Percentiles rank a stretch among this genome's conserved stretches.
These are phyloP conservation scores for Astropecten irregularis DNA, from an alignment of 53 echinoderm and acorn worm genomes.

Conservation along the genomic window DNA sequence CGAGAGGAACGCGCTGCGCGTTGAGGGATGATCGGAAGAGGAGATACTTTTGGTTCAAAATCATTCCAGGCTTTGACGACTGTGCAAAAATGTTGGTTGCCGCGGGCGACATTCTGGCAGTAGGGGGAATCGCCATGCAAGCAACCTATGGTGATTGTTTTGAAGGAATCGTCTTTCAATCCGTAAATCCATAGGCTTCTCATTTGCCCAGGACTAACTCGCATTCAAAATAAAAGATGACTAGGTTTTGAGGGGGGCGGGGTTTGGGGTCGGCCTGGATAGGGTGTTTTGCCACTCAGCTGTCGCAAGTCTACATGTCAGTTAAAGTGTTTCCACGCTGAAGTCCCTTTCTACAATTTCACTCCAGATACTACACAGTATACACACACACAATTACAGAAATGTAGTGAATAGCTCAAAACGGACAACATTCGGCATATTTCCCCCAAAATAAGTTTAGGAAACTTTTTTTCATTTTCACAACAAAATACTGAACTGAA, in stretches of 20 bases:
- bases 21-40: slow-evolving; percentile 53
- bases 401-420: no score
- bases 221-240: background rate
- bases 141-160: slow-evolving; percentile 31
- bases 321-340: no score
- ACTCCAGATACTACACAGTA: no score
- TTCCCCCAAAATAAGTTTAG: no score
- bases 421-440: no score
- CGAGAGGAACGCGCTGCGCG: slow-evolving; percentile 42
- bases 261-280: background rate
- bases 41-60: slow-evolving; percentile 42
- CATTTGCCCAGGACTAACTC: background rate
- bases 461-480: no score
- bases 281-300: background rate
- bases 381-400: no score
- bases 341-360: no score
- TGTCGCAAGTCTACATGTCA: background rate
- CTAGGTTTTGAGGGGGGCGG: background rate
- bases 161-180: slow-evolving; percentile 57
- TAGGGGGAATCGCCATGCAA: background rate
- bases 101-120: slow-evolving; percentile 48
- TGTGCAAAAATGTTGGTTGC: slow-evolving; percentile 36
- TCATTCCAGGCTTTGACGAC: slow-evolving; percentile 51
- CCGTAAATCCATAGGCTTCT: slow-evolving; percentile 10
- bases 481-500: no score